These are phyloP conservation scores for Venusia cambrica DNA, from an alignment of 2,888 invertebrate species.

Conservation along the genomic window DNA sequence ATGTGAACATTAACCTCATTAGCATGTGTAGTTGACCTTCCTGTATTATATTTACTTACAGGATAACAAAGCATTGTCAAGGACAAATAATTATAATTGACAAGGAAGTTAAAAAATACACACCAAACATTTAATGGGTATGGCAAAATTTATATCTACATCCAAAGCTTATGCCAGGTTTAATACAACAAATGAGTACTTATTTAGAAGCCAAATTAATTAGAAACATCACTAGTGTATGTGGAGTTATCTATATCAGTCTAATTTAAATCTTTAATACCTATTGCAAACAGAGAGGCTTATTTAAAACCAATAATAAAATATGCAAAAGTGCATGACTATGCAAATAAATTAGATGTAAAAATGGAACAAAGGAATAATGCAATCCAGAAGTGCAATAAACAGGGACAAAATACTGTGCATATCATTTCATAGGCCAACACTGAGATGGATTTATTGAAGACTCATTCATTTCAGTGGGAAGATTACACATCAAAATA, in stretches of 20 bases:
- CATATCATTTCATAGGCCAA: conserved; percentile 61
- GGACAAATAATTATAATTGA: conserved; percentile 11
- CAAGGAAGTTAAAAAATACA: conserved; percentile 1
- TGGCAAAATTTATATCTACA: too few species aligned
- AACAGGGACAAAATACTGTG: conserved; percentile 48
- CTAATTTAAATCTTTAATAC: too few species aligned
- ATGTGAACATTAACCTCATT: too few species aligned
- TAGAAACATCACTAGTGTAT: too few species aligned
- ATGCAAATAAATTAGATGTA: conserved; percentile 30
- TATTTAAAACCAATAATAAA: conserved; percentile 9
- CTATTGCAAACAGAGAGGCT: neutral
- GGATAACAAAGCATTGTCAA: conserved; percentile 10
- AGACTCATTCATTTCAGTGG: conserved; percentile 1
- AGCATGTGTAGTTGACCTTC: conserved; percentile 4
- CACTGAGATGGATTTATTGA: conserved; percentile 8
- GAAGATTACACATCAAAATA: too few species aligned
- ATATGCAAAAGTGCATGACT: conserved; percentile 22
- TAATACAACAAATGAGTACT: too few species aligned
- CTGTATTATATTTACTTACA: too few species aligned
- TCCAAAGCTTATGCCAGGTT: too few species aligned
- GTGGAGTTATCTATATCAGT: too few species aligned
- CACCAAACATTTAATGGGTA: conserved; percentile 3
- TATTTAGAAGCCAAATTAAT: too few species aligned
- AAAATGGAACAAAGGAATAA: conserved; percentile 63
- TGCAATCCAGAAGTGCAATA: conserved; percentile 46